A percentile compares a stretch with the other conserved stretches of the same genome.
These are phyloP conservation scores for Porites australiensis DNA, from an alignment of 64 coral and sea anemone species.

Conservation along the genomic window DNA sequence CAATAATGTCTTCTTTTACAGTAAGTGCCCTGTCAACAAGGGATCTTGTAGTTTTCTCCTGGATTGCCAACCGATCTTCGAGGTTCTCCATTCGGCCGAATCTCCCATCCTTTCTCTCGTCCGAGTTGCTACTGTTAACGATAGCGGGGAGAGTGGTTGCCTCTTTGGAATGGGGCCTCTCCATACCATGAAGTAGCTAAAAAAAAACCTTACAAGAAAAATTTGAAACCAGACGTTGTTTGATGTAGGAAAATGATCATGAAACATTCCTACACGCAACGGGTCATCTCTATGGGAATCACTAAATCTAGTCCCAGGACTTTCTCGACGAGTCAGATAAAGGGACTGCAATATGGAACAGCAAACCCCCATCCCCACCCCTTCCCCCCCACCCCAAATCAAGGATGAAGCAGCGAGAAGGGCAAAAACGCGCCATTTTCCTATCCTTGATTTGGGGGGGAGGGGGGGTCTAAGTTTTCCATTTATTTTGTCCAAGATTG, in stretches of 20 bases:
- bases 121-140: constrained; percentile 19
- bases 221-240: not conserved
- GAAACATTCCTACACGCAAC: constrained; percentile 27
- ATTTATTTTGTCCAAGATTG: too few relatives aligned
- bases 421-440: too few relatives aligned
- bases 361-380: too few relatives aligned
- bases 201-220: too few relatives aligned
- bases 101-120: constrained; percentile 56
- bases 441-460: too few relatives aligned
- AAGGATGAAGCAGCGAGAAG: too few relatives aligned
- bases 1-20: constrained; percentile 88
- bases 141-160: constrained; percentile 56
- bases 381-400: too few relatives aligned
- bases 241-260: constrained; percentile 10
- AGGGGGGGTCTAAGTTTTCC: too few relatives aligned
- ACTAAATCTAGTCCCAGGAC: not conserved
- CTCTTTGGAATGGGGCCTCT: constrained; percentile 64
- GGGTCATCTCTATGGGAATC: constrained; percentile 10
- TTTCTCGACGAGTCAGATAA: not conserved
- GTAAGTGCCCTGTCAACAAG: constrained; percentile 79
- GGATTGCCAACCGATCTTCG: constrained; percentile 80
- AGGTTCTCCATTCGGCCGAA: constrained; percentile 83
- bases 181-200: not conserved
- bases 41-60: constrained; percentile 87
- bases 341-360: too few relatives aligned